Evolutionary conservation across 2,797 vertebrate species (phyloP).

Genomic region (Poliocrania exsul): DNA sequence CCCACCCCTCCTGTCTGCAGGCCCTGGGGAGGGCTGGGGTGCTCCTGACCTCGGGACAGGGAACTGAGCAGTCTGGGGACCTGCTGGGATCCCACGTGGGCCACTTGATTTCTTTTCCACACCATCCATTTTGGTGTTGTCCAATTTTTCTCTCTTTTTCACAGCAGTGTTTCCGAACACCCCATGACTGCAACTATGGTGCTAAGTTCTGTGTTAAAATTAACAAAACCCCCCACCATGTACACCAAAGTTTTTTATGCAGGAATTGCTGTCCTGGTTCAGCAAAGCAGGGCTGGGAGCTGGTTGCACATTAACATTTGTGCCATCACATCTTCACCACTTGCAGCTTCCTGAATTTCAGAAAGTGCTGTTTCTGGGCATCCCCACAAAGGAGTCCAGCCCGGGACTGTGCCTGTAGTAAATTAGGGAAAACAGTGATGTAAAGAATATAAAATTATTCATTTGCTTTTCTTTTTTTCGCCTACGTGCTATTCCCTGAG

Average conservation of each 20-base stretch:
- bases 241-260: too few relatives aligned
- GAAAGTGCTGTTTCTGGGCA: rapidly evolving
- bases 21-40: not conserved
- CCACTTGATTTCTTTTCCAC: not conserved
- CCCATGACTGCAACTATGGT: not conserved
- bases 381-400: not conserved
- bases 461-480: not conserved
- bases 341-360: not conserved
- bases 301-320: rapidly evolving
- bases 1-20: rapidly evolving
- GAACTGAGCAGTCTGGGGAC: not conserved
- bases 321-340: rapidly evolving
- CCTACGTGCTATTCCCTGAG: not conserved
- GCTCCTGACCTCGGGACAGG: not conserved
- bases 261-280: not conserved
- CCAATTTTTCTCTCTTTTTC: not conserved
- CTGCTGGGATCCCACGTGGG: rapidly evolving
- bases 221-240: rapidly evolving
- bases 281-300: not conserved
- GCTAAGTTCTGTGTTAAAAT: not conserved
- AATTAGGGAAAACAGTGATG: not conserved
- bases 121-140: rapidly evolving
- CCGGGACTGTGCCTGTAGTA: not conserved
- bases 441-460: not conserved
- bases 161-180: not conserved